phyloP scores from a whole-genome alignment of 2,113 vertebrate genomes.

The Spermophilus dauricus region DNA sequence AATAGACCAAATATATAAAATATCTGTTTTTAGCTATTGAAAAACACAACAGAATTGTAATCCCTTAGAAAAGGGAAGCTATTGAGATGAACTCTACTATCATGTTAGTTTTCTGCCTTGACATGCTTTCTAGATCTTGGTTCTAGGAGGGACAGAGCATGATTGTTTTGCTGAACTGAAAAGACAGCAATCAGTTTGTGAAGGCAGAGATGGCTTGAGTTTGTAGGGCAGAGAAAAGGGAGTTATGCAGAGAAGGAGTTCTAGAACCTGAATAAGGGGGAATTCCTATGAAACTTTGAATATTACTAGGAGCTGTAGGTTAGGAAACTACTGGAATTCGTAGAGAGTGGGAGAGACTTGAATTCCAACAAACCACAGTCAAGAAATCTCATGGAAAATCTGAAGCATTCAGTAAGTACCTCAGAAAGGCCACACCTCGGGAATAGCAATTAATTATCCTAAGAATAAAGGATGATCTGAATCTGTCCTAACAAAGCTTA shows the following conservation, averaged over 20 bases:
- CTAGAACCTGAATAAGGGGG: background rate
- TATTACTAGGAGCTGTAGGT: background rate
- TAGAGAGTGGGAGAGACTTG: background rate
- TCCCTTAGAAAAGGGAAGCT: background rate
- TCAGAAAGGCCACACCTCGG: background rate
- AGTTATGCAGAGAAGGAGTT: background rate
- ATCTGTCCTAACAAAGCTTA: background rate
- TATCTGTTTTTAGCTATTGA: background rate
- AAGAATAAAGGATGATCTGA: background rate
- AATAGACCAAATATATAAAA: background rate
- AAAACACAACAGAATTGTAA: background rate
- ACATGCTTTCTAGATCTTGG: background rate
- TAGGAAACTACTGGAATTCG: background rate
- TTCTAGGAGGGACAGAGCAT: background rate
- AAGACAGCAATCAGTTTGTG: background rate
- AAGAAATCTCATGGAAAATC: constrained; percentile 21
- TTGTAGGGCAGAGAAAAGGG: background rate
- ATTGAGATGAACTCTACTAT: background rate
- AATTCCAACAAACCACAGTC: background rate
- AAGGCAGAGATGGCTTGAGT: background rate
- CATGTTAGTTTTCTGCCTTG: background rate
- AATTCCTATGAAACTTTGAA: background rate
- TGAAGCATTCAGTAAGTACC: background rate
- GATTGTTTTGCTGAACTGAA: background rate
- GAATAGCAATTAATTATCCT: background rate